phyloP scores from a whole-genome alignment of 2,888 invertebrate genomes.

The Drepana falcataria region DNA sequence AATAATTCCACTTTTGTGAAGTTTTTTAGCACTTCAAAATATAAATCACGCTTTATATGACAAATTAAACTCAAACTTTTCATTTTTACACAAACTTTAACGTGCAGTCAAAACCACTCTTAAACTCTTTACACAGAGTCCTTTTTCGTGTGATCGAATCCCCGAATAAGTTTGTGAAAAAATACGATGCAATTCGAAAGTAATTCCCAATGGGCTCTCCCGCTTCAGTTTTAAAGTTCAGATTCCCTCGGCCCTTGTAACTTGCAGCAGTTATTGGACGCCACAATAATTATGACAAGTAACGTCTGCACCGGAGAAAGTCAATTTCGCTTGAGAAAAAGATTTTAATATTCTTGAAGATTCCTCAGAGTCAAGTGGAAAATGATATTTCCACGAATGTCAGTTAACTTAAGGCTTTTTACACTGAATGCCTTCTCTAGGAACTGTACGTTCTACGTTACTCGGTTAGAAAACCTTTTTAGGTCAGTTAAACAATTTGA shows the following conservation, averaged over 20 bases:
- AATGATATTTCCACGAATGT: neutral
- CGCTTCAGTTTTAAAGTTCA: neutral
- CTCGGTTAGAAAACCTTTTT: neutral
- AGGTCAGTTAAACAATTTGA: too few species aligned
- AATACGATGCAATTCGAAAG: neutral
- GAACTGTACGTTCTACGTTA: neutral
- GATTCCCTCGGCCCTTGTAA: neutral
- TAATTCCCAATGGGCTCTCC: neutral
- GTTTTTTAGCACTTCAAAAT: conserved; percentile 23
- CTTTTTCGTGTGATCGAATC: neutral
- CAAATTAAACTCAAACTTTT: conserved; percentile 24
- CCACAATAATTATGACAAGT: conserved; percentile 34
- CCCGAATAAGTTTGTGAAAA: neutral
- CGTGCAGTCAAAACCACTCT: neutral
- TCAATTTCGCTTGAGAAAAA: conserved; percentile 11
- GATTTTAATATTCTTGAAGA: neutral
- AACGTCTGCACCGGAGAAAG: conserved; percentile 19
- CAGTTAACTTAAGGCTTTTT: neutral
- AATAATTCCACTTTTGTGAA: conserved; percentile 15
- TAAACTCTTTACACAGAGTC: neutral
- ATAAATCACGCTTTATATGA: conserved; percentile 27
- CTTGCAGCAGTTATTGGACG: conserved; percentile 23
- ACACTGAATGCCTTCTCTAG: neutral
- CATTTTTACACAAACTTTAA: conserved; percentile 19
- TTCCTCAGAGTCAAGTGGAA: neutral